Base-by-base conservation (phyloP, 2,888 invertebrate species). In the Eumerus sabulonum region DNA sequence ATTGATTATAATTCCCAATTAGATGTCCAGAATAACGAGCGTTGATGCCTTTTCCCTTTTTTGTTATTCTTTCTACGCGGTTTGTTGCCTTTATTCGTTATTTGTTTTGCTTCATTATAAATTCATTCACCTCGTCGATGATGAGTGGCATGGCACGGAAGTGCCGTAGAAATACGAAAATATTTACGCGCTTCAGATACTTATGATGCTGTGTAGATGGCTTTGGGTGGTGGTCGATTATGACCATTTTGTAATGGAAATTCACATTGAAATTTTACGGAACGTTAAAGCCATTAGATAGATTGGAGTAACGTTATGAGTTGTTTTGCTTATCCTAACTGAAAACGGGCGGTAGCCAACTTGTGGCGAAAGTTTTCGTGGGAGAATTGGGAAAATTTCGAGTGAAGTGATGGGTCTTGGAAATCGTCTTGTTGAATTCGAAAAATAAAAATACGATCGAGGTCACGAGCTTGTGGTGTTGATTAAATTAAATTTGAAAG, bases 1-100 rank as follows among this genome's bases (percentile, higher is more conserved):
- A 62, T 62, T 71, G 70, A 71, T 71, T 71, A 71, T 62, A 71
- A 71, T 62, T 62, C 70, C 70, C 70, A 71, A 71, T 71, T 62
- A 71, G 62, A 54, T 17, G 54, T 71, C 47, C 60, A 27, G 27
- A 60, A 53, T 62, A 70, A 54, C 70, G 54, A 60, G 60, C 60
- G 27, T 60, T 53, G 60, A 53, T 42, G 59, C 27, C 27, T 27
- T 68, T 53, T 12, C 45, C 36, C 9, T 63, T 38, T 13, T 54
- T 16, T 17, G 17, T 47, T 53, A 13, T 42, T n/a, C 4, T 18
- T 47, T 44, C 36, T 44, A 12, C 14, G 38, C 3, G 40, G 1
- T 40, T 40, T 40, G 40, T 40, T 27, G 27, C 27, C 7, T 27
- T 27, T 27, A 27, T 27, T 27, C 13, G 27, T 35, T 18, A 13